Evolutionary conservation across 2,797 vertebrate genomes (phyloP).

Genomic region (Gymnothorax javanicus): DNA sequence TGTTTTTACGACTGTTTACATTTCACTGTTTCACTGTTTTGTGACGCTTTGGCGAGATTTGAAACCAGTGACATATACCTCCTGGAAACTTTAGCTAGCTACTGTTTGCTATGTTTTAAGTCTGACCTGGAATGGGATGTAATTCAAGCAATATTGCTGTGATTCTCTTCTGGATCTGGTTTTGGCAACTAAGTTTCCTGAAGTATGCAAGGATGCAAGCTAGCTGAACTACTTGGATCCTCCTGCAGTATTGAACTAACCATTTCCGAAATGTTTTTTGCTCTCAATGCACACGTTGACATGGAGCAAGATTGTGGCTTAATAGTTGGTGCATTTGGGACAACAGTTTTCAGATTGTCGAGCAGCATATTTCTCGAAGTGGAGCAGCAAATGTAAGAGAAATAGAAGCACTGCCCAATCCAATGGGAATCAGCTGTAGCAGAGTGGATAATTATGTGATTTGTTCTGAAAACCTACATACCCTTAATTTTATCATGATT

Average conservation of each 20-base stretch:
- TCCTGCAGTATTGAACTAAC: background rate
- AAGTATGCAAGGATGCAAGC: background rate
- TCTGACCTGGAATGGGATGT: background rate
- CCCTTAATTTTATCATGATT: background rate
- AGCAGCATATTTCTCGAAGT: too few relatives aligned
- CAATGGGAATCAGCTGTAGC: background rate
- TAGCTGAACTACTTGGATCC: background rate
- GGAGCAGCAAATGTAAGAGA: background rate
- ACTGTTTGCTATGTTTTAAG: background rate
- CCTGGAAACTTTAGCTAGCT: background rate
- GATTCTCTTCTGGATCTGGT: constrained; percentile 1
- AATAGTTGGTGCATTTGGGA: background rate
- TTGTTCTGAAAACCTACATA: background rate
- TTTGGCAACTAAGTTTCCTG: constrained; percentile 4
- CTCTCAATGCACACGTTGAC: background rate
- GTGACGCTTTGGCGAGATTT: background rate
- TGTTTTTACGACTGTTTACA: background rate
- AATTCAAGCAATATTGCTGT: background rate
- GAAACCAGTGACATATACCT: background rate
- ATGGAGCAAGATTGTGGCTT: background rate
- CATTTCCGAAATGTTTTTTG: background rate
- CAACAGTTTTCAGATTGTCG: background rate
- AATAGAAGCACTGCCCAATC: background rate
- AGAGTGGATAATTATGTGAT: background rate
- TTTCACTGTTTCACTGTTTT: background rate